Conservation (phyloP, 2,888 invertebrate species). For the Harpalus rufipes region DNA sequence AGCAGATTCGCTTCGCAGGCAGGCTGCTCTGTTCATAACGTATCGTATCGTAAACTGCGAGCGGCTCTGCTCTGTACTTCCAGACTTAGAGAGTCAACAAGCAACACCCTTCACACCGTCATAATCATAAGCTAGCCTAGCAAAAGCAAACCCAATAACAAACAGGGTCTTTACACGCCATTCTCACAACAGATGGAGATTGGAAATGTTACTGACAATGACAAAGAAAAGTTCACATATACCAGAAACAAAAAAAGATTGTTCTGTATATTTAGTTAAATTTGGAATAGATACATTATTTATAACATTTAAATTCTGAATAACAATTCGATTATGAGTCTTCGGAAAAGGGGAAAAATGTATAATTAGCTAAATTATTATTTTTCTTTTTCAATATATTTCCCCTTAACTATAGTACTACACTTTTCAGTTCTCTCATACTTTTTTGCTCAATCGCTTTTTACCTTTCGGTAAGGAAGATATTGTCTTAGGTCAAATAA, state of each 20-base stretch:
- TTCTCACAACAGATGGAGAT: slow-evolving; percentile 7
- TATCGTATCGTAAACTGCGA: slow-evolving; percentile 35
- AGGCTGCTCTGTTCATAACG: slow-evolving; percentile 16
- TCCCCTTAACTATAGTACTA: too few species aligned
- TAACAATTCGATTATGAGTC: too few species aligned
- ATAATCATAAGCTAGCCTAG: slow-evolving; percentile 42
- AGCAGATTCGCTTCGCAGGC: background rate
- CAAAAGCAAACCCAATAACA: slow-evolving; percentile 17
- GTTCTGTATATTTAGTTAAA: background rate
- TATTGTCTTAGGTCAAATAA: too few species aligned
- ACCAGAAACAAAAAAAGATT: background rate
- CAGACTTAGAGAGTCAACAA: slow-evolving; percentile 3
- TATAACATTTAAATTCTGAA: too few species aligned
- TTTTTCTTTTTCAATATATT: too few species aligned
- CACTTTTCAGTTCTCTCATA: too few species aligned
- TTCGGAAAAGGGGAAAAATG: too few species aligned
- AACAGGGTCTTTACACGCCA: slow-evolving; percentile 30
- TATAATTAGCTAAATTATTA: too few species aligned
- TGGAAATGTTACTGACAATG: background rate
- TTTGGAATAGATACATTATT: background rate
- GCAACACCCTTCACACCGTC: slow-evolving; percentile 27
- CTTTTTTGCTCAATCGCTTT: too few species aligned
- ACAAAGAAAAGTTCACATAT: background rate
- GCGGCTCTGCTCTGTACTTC: too few species aligned
- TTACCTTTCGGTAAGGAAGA: too few species aligned